A percentile compares a stretch with the other conserved stretches of the same genome.
These are phyloP conservation scores for Popillia japonica DNA, from an alignment of 1,140 invertebrate species.

Conservation along the genomic window DNA sequence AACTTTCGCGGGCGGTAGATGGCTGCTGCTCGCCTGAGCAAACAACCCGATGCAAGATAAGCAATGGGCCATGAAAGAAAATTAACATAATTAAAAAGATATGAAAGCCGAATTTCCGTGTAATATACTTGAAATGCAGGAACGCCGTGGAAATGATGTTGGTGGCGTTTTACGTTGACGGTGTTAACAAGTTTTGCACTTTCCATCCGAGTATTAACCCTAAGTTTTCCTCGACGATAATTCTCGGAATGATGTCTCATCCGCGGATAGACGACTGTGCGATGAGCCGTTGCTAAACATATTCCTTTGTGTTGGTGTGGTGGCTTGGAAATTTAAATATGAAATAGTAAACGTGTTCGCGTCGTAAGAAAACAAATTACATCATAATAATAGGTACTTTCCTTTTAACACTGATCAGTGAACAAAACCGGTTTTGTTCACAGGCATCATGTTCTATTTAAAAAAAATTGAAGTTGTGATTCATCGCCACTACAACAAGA, in stretches of 20 bases:
- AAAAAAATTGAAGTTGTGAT: too few species aligned
- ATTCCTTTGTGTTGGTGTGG: too few species aligned
- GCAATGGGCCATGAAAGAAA: conserved; percentile 43
- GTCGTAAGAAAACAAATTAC: too few species aligned
- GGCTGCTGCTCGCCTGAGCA: neutral
- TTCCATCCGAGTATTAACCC: neutral
- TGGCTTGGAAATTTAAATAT: too few species aligned
- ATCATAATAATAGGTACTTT: too few species aligned
- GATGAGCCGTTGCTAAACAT: too few species aligned
- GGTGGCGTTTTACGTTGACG: neutral
- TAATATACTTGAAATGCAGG: conserved; percentile 2
- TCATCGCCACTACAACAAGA: too few species aligned
- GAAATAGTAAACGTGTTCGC: too few species aligned
- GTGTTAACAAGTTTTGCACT: neutral
- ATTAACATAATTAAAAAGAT: conserved; percentile 47
- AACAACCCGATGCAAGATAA: conserved; percentile 41
- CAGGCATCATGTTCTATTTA: too few species aligned
- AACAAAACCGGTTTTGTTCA: too few species aligned
- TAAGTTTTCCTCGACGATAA: neutral
- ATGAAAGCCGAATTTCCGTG: conserved; percentile 39
- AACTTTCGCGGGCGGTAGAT: neutral
- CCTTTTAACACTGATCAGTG: too few species aligned
- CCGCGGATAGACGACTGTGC: neutral
- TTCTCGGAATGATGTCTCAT: neutral
- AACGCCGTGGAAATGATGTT: neutral